phyloP scores from a whole-genome alignment of 2,888 invertebrate species.

The Drosophila merina region DNA sequence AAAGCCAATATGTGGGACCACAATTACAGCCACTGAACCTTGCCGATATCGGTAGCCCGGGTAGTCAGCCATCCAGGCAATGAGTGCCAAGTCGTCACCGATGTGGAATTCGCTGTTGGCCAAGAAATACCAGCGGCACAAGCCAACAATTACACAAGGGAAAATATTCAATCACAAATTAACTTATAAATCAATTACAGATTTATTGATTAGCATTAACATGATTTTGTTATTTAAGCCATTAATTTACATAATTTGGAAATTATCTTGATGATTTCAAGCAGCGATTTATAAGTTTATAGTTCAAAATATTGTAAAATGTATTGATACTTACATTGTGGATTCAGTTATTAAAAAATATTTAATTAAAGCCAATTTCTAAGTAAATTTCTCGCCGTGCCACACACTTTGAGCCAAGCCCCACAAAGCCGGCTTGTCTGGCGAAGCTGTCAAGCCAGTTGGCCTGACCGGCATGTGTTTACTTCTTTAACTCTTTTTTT shows the following conservation, averaged over 20 bases:
- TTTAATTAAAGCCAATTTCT: not conserved
- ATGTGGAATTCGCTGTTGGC: slow-evolving; percentile 59
- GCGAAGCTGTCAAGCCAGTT: slow-evolving; percentile 72
- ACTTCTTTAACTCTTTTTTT: slow-evolving; percentile 31
- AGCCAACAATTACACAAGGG: slow-evolving; percentile 16
- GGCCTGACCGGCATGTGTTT: slow-evolving; percentile 51
- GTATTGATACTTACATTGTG: not conserved
- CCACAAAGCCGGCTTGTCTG: slow-evolving; percentile 58
- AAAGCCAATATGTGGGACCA: slow-evolving; percentile 14
- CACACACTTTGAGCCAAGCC: slow-evolving; percentile 19
- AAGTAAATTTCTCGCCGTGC: slow-evolving; percentile 1
- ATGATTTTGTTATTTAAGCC: not conserved
- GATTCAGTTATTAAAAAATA: not conserved
- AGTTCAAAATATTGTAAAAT: no score
- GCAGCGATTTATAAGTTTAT: not conserved
- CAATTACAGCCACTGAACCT: slow-evolving; percentile 54
- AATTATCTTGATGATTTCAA: no score
- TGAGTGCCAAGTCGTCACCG: slow-evolving; percentile 68
- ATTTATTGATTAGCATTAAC: not conserved
- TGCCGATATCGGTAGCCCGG: slow-evolving; percentile 54
- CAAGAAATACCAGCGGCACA: slow-evolving; percentile 43
- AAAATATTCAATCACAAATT: not conserved
- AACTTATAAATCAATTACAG: not conserved
- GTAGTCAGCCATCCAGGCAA: slow-evolving; percentile 17
- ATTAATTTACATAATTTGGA: no score